Evolutionary conservation across 2,888 invertebrate species (phyloP).

Genomic region (Adineta ricciae): DNA sequence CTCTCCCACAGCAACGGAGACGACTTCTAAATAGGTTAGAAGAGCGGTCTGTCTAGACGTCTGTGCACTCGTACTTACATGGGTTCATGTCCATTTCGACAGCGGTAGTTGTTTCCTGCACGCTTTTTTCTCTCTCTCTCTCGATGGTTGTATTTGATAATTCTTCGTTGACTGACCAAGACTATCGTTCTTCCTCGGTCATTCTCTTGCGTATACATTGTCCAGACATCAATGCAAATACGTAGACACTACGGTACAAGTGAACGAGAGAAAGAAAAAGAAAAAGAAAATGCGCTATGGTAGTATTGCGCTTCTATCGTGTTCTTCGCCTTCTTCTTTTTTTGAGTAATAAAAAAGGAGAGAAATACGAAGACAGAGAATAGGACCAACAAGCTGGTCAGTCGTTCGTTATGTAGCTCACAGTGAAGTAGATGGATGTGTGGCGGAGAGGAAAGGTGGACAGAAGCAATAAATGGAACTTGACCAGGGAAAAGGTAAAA

Average conservation of each 20-base stretch:
- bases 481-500: background rate
- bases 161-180: background rate
- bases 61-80: background rate
- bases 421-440: background rate
- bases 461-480: background rate
- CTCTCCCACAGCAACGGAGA: background rate
- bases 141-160: slow-evolving; percentile 1
- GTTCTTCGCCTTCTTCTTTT: background rate
- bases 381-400: background rate
- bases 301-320: background rate
- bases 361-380: slow-evolving; percentile 5
- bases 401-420: slow-evolving; percentile 9
- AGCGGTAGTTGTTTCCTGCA: background rate
- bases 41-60: slow-evolving; percentile 9
- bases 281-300: background rate
- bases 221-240: slow-evolving; percentile 9
- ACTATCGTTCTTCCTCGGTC: background rate
- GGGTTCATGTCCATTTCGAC: background rate
- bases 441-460: background rate
- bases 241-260: background rate
- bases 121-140: background rate
- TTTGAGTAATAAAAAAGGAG: slow-evolving; percentile 1
- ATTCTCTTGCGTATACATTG: slow-evolving; percentile 5
- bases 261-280: background rate
- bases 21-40: slow-evolving; percentile 7